Evolutionary conservation across 2,113 vertebrate species (phyloP).

Genomic region (Polypterus senegalus): DNA sequence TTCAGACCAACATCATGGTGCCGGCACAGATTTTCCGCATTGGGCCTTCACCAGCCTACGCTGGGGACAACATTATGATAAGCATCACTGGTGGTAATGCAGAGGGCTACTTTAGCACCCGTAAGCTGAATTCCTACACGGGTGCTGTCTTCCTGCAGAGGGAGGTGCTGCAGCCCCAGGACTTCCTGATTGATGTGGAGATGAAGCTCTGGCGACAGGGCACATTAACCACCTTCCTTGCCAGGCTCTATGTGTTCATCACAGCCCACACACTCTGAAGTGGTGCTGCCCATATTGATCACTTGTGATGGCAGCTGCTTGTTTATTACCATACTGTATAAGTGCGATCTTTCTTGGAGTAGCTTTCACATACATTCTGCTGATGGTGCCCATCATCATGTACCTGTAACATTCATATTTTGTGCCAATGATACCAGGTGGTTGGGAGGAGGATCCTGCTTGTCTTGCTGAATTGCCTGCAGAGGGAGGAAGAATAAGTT

Average conservation of each 20-base stretch:
- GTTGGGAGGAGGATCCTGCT: too few species aligned
- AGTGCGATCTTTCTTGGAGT: too few species aligned
- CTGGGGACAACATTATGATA: conserved; percentile 72
- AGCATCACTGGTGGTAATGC: conserved; percentile 69
- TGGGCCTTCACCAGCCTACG: conserved; percentile 68
- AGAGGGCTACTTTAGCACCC: conserved; percentile 74
- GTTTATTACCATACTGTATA: too few species aligned
- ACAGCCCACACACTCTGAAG: conserved; percentile 53
- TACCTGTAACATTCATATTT: conserved; percentile 4
- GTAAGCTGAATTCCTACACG: conserved; percentile 70
- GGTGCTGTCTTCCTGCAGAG: conserved; percentile 75
- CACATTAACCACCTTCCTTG: conserved; percentile 69
- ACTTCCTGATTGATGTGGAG: conserved; percentile 84
- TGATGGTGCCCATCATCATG: conserved; percentile 23
- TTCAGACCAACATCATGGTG: conserved; percentile 73
- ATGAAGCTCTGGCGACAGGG: conserved; percentile 89
- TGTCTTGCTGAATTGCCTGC: too few species aligned
- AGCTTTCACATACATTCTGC: neutral
- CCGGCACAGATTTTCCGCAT: conserved; percentile 87
- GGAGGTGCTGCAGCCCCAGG: conserved; percentile 57
- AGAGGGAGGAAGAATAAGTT: too few species aligned
- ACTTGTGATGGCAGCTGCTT: neutral
- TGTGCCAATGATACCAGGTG: too few species aligned
- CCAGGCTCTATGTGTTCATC: conserved; percentile 82
- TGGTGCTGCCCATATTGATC: neutral